A percentile compares a stretch with the other conserved stretches of the same genome.
phyloP scores from a whole-genome alignment of 2,113 vertebrate genomes.

The Alligator mississippiensis region DNA sequence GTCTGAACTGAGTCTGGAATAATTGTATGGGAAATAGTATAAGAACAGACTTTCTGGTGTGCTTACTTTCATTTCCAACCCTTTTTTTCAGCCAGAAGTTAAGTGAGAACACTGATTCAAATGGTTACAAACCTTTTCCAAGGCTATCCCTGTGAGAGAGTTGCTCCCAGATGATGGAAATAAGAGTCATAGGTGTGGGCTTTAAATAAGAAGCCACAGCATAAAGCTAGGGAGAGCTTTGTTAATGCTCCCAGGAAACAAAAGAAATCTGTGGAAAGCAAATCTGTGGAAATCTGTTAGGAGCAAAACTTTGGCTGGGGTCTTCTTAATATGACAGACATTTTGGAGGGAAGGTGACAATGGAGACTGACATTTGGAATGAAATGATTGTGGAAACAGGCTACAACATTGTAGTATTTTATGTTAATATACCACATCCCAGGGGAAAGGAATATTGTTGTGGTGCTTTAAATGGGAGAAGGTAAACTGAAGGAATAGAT shows the following conservation, averaged over 20 bases:
- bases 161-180: conserved; percentile 20
- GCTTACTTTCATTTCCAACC: not conserved
- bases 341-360: not conserved
- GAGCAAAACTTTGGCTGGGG: not conserved
- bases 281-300: not conserved
- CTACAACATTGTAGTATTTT: too few species aligned
- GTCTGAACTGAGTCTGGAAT: not conserved
- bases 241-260: not conserved
- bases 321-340: not conserved
- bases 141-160: conserved; percentile 37
- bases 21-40: conserved; percentile 28
- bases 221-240: conserved; percentile 41
- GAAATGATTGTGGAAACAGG: too few species aligned
- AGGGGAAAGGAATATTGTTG: too few species aligned
- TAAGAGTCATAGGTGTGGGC: conserved; percentile 50
- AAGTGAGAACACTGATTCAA: not conserved
- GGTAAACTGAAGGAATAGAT: not conserved
- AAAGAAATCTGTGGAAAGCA: not conserved
- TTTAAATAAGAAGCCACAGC: conserved; percentile 20
- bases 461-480: rapidly evolving
- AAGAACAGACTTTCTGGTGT: not conserved
- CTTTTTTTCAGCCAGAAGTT: not conserved
- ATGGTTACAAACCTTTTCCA: conserved; percentile 29
- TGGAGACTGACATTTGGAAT: not conserved
- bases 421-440: too few species aligned